phyloP scores from a whole-genome alignment of 2,113 vertebrate genomes.

The Pseudonaja textilis region DNA sequence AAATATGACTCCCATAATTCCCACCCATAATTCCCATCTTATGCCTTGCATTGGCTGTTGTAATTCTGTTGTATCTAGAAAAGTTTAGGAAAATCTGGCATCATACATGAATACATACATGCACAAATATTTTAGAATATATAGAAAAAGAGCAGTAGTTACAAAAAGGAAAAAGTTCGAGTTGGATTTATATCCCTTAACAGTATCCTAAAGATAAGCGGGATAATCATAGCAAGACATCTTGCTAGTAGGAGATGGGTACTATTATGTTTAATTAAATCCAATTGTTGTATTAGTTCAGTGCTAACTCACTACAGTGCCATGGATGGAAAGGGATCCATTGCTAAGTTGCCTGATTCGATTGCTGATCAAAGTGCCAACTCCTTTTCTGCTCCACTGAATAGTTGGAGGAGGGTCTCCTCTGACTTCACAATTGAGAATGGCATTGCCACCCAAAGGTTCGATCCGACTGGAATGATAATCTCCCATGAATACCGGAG shows the following conservation, averaged over 20 bases:
- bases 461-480: conserved; percentile 84
- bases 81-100: background rate
- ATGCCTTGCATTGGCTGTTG: background rate
- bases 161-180: background rate
- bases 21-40: background rate
- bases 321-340: conserved; percentile 92
- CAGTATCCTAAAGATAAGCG: background rate
- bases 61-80: background rate
- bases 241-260: background rate
- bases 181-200: background rate
- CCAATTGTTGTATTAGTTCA: background rate
- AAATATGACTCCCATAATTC: background rate
- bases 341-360: conserved; percentile 87
- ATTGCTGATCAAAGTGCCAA: conserved; percentile 77
- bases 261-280: background rate
- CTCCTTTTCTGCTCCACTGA: conserved; percentile 88
- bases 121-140: background rate
- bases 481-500: conserved; percentile 91
- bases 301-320: conserved; percentile 82
- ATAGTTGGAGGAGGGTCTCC: conserved; percentile 91
- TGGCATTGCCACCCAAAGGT: conserved; percentile 86
- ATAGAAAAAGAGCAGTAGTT: background rate
- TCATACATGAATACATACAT: background rate
- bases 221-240: background rate
- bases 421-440: conserved; percentile 91